phyloP scores from a whole-genome alignment of 2,113 vertebrate species.

The Epinephelus lanceolatus region DNA sequence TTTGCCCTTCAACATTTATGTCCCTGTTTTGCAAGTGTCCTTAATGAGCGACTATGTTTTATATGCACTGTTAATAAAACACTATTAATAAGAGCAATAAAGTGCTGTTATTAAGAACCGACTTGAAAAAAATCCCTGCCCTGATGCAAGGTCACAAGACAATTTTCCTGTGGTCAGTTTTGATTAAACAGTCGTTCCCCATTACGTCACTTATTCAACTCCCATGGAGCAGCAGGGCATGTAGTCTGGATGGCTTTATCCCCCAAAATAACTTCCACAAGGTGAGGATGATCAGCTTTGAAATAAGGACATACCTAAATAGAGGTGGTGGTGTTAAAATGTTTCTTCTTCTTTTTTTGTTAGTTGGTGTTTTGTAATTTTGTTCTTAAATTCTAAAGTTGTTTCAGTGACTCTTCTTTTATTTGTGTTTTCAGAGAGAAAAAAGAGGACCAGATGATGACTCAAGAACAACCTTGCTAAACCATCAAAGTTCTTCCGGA shows the following conservation, averaged over 20 bases:
- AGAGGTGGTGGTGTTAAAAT: not conserved
- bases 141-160: constrained; percentile 37
- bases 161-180: constrained; percentile 9
- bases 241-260: not conserved
- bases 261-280: constrained; percentile 11
- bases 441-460: constrained; percentile 35
- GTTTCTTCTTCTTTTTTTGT: not conserved
- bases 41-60: constrained; percentile 7
- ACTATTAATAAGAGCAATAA: constrained; percentile 42
- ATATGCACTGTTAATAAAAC: constrained; percentile 39
- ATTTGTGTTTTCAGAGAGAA: constrained; percentile 63
- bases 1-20: constrained; percentile 5
- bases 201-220: constrained; percentile 27
- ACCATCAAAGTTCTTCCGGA: constrained; percentile 24
- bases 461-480: constrained; percentile 48
- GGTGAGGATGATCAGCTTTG: constrained; percentile 16
- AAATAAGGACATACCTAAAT: not conserved
- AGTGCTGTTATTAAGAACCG: constrained; percentile 14
- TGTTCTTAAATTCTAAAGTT: not conserved
- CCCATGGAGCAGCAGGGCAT: constrained; percentile 17
- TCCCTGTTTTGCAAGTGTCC: constrained; percentile 25
- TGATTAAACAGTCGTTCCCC: constrained; percentile 46
- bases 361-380: not conserved
- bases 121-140: constrained; percentile 24
- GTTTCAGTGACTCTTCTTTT: constrained; percentile 9